Percentiles rank a stretch among this genome's conserved stretches.
Evolutionary conservation across 2,113 vertebrate genomes (phyloP).

Genomic region (Boulengeromyrus knoepffleri): DNA sequence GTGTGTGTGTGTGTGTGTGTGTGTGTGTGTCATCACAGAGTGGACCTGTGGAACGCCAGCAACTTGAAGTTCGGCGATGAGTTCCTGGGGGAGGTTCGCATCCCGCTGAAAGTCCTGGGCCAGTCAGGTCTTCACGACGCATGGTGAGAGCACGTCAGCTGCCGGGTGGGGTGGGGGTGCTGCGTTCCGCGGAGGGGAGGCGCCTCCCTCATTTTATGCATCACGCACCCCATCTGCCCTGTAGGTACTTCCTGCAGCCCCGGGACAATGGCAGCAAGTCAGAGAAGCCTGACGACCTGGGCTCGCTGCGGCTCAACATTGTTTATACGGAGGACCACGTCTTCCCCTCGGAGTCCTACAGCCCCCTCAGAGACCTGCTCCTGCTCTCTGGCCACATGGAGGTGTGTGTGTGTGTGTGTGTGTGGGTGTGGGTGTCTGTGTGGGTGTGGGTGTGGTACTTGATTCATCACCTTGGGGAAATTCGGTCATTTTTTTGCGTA

Average conservation of each 20-base stretch:
- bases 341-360: constrained; percentile 86
- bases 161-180: not conserved
- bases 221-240: not conserved
- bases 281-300: constrained; percentile 86
- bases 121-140: constrained; percentile 82
- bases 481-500: not conserved
- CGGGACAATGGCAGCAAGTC: constrained; percentile 85
- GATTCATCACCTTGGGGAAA: not conserved
- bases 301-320: constrained; percentile 89
- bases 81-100: constrained; percentile 86
- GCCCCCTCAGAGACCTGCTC: constrained; percentile 79
- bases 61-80: constrained; percentile 97
- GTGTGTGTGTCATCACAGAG: constrained; percentile 54
- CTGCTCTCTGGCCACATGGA: constrained; percentile 79
- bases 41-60: constrained; percentile 95
- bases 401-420: constrained; percentile 50
- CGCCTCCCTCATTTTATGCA: not conserved
- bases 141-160: constrained; percentile 64
- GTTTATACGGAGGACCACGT: constrained; percentile 98
- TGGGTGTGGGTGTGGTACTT: not conserved
- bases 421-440: not conserved
- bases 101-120: constrained; percentile 79
- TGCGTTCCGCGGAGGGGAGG: not conserved
- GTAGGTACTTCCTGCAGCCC: constrained; percentile 94
- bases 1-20: not conserved